A percentile compares a stretch with the other conserved stretches of the same genome.
These are phyloP conservation scores for Oceanodroma leucorhoa DNA, from an alignment of 2,797 vertebrate species.

Conservation along the genomic window DNA sequence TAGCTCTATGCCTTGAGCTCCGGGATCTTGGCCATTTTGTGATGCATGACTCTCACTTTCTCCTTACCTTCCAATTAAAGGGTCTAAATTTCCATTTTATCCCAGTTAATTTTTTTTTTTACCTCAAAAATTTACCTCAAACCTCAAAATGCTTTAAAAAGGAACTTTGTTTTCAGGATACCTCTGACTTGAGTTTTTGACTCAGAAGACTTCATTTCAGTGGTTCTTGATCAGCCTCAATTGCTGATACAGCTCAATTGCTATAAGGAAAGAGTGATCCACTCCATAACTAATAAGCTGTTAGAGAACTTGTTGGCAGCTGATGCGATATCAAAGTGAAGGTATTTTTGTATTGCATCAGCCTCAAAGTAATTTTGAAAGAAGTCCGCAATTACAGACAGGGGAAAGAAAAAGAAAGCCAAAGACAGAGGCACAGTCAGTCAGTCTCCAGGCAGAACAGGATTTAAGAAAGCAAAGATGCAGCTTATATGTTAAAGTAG, in stretches of 20 bases:
- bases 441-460: not conserved
- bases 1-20: not conserved
- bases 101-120: not conserved
- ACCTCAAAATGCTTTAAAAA: not conserved
- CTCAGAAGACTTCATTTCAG: not conserved
- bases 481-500: not conserved
- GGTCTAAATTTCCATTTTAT: not conserved
- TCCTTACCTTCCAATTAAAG: not conserved
- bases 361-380: not conserved
- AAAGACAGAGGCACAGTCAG: not conserved
- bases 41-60: not conserved
- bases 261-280: not conserved
- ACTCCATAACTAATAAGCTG: not conserved
- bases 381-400: not conserved
- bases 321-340: not conserved
- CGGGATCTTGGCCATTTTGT: not conserved
- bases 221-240: not conserved
- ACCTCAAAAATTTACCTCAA: not conserved
- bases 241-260: not conserved
- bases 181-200: not conserved
- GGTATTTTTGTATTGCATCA: not conserved
- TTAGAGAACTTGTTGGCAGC: not conserved
- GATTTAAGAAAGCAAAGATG: not conserved
- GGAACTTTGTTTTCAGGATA: not conserved
- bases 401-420: not conserved